A percentile compares a stretch with the other conserved stretches of the same genome.
Conservation (phyloP, 2,113 vertebrate genomes). For the Urocynchramus pylzowi region DNA sequence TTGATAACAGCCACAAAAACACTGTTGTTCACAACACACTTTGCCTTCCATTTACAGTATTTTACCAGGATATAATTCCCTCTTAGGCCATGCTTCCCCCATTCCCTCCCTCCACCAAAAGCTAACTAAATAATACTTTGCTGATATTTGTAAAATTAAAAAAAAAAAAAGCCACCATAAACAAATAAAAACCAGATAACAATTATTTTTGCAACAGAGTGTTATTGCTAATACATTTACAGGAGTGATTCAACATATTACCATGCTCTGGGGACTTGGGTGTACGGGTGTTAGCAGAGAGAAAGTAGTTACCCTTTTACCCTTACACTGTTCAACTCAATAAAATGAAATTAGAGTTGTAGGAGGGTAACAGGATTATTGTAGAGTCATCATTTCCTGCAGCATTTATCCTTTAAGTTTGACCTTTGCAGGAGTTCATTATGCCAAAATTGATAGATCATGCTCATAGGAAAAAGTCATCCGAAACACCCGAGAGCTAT, state of each 20-base stretch:
- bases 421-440: constrained; percentile 64
- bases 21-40: neutral
- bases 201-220: neutral
- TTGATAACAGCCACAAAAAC: neutral
- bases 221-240: constrained; percentile 40
- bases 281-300: neutral
- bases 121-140: neutral
- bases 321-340: constrained; percentile 48
- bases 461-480: constrained; percentile 3
- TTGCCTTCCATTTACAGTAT: neutral
- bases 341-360: constrained; percentile 67
- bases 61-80: neutral
- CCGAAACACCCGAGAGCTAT: neutral
- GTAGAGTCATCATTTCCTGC: constrained; percentile 59
- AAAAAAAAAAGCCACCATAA: neutral
- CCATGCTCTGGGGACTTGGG: neutral
- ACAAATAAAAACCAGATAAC: neutral
- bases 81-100: neutral
- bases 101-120: rapidly evolving
- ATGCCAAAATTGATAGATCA: constrained; percentile 57
- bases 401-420: constrained; percentile 58
- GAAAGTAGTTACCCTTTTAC: constrained; percentile 62
- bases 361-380: constrained; percentile 64
- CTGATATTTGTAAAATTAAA: neutral
- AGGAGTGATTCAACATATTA: neutral